Evolutionary conservation across 2,888 invertebrate genomes (phyloP).

Genomic region (Drosophila phalerata): DNA sequence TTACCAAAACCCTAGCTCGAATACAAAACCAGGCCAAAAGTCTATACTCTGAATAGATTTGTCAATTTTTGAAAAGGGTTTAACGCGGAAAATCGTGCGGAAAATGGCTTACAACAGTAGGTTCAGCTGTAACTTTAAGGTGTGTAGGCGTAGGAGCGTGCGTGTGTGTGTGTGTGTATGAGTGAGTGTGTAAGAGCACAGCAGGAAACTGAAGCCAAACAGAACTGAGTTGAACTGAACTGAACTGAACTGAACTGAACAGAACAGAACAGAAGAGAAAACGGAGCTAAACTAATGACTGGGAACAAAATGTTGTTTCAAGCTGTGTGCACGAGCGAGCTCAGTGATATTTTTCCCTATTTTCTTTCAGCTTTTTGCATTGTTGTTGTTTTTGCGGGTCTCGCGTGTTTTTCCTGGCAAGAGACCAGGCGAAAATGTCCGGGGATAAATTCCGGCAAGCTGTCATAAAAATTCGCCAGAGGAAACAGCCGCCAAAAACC

Average conservation of each 20-base stretch:
- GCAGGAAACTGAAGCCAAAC: conserved; percentile 38
- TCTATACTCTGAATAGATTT: conserved; percentile 33
- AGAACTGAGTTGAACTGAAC: conserved; percentile 21
- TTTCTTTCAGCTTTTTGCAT: conserved; percentile 29
- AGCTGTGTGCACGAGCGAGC: conserved; percentile 77
- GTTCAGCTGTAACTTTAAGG: conserved; percentile 28
- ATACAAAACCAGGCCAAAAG: neutral
- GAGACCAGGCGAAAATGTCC: conserved; percentile 18
- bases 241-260: conserved; percentile 18
- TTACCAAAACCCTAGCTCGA: conserved; percentile 1
- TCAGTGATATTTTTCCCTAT: conserved; percentile 68
- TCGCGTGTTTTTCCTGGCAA: conserved; percentile 28
- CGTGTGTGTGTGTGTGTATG: neutral
- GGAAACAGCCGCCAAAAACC: conserved; percentile 68
- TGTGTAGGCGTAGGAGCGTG: conserved; percentile 11
- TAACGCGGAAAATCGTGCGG: conserved; percentile 66
- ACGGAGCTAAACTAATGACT: conserved; percentile 69
- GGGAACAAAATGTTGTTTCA: conserved; percentile 77
- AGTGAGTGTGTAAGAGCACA: conserved; percentile 20
- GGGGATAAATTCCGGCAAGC: conserved; percentile 42
- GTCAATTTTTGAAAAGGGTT: conserved; percentile 57
- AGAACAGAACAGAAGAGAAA: conserved; percentile 13
- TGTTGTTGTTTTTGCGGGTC: conserved; percentile 23
- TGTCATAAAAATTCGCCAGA: conserved; percentile 77
- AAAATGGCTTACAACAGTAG: conserved; percentile 55